Evolutionary conservation across 2,888 invertebrate genomes (phyloP).

Genomic region (Athrips mouffetella): DNA sequence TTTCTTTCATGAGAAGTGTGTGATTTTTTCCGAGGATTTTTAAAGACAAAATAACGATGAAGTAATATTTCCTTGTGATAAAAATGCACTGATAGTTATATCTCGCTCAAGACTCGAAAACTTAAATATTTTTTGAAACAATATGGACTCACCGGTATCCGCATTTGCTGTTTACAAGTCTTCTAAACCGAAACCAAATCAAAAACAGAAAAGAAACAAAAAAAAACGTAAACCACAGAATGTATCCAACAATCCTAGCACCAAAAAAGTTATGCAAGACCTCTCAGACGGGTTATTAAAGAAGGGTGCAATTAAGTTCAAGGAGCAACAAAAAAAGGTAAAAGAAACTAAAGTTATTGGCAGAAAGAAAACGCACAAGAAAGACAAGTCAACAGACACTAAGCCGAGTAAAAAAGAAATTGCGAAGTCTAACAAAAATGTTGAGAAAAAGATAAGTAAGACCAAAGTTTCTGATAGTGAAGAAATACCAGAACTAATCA

Average conservation of each 20-base stretch:
- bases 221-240: constrained; percentile 38
- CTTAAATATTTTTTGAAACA: neutral
- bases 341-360: constrained; percentile 45
- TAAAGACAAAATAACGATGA: no score
- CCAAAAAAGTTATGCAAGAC: constrained; percentile 18
- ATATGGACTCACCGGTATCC: constrained; percentile 59
- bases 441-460: constrained; percentile 20
- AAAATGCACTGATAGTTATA: neutral
- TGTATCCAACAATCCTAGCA: constrained; percentile 21
- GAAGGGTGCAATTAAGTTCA: constrained; percentile 47
- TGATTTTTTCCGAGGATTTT: no score
- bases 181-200: constrained; percentile 16
- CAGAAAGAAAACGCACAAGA: constrained; percentile 52
- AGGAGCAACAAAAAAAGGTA: constrained; percentile 43
- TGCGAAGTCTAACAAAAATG: constrained; percentile 20
- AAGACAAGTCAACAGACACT: constrained; percentile 39
- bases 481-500: constrained; percentile 42
- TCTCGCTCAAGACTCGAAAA: neutral
- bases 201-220: constrained; percentile 38
- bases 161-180: constrained; percentile 63
- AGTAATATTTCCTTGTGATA: no score
- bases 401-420: constrained; percentile 16
- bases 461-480: constrained; percentile 28
- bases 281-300: constrained; percentile 32
- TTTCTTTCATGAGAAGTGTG: no score